A percentile compares a stretch with the other conserved stretches of the same genome.
Evolutionary conservation across 2,888 invertebrate genomes (phyloP).

Genomic region (Rhingia campestris): DNA sequence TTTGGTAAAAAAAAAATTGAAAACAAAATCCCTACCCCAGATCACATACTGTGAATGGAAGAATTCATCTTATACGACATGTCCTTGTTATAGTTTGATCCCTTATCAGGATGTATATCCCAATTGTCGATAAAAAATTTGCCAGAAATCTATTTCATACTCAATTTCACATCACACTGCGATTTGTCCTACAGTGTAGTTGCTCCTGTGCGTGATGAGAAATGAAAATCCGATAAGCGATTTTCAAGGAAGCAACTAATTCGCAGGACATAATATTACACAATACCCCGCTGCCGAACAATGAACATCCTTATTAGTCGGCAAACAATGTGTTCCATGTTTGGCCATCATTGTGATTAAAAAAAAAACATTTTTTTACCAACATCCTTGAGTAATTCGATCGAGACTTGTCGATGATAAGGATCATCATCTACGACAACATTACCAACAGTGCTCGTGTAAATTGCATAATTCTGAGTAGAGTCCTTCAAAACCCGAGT

Average conservation of each 20-base stretch:
- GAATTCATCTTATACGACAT: slow-evolving; percentile 28
- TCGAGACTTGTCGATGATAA: slow-evolving; percentile 36
- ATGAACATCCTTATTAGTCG: slow-evolving; percentile 58
- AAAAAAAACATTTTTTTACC: slow-evolving; percentile 44
- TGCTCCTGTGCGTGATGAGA: slow-evolving; percentile 6
- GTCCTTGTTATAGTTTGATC: slow-evolving; percentile 29
- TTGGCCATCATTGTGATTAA: slow-evolving; percentile 25
- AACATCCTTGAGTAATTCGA: slow-evolving; percentile 62
- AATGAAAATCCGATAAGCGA: slow-evolving; percentile 52
- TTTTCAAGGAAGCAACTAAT: slow-evolving; percentile 52
- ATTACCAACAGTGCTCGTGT: slow-evolving; percentile 5
- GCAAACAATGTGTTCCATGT: slow-evolving; percentile 26
- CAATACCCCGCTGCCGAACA: slow-evolving; percentile 32
- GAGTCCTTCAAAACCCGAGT: background rate
- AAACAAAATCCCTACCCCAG: slow-evolving; percentile 31
- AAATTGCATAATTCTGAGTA: slow-evolving; percentile 59
- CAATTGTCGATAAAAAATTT: slow-evolving; percentile 44
- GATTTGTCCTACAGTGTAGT: background rate
- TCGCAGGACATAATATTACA: slow-evolving; percentile 51
- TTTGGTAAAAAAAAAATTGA: slow-evolving; percentile 10
- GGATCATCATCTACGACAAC: slow-evolving; percentile 18
- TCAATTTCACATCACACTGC: slow-evolving; percentile 61
- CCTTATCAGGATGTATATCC: slow-evolving; percentile 49
- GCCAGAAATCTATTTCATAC: slow-evolving; percentile 56
- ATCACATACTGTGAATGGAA: slow-evolving; percentile 30